Base-by-base conservation (phyloP, 2,797 vertebrate genomes). In the Mormyrops boulengeri region DNA sequence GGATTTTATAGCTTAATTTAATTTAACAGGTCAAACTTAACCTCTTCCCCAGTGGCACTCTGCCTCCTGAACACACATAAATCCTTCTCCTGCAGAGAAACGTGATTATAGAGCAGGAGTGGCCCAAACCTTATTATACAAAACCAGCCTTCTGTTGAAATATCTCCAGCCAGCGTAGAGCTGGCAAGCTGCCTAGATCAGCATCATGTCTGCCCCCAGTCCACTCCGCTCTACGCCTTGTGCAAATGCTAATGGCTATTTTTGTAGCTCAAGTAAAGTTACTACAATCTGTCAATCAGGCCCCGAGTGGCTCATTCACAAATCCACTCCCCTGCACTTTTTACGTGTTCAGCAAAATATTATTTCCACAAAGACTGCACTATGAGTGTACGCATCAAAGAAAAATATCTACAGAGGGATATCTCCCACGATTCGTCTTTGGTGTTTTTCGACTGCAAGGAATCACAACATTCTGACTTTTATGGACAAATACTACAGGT, bases 181-280 rank as follows among this genome's bases (percentile, higher is more conserved):
- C 69, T 77, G 69, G 69, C 69, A 77, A 17, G 34, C 14, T 7
- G 69, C 69, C 69, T 77, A 77, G 69, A 77, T 41, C 69, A 17
- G 69, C 14, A 14, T 77, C 34, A 77, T 34, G 14, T 77, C 69
- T 41, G 69, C 14, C 69, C 69, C 34, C 69, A 17, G 69, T 77
- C 34, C 34, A 77, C 69, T 77, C 4, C 2, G 14, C 34, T 41
- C 5, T 19, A 47, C 12, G 77, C 38, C 41, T n/a, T 22, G 34
- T 82, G 77, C 44, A 82, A 82, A 80, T 80, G 73, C 73, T 9
- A 82, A 34, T 82, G 7, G 77, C 22, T 82, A 44, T 82, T 44
- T 82, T 82, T 82, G 69, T 17, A 77, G 34, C 69, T 77, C 66
- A 38, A 38, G 69, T 77, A 77, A 77, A 77, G 69, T 77, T 77